These are phyloP conservation scores for Neria commutata DNA, from an alignment of 2,888 invertebrate species.

Conservation along the genomic window DNA sequence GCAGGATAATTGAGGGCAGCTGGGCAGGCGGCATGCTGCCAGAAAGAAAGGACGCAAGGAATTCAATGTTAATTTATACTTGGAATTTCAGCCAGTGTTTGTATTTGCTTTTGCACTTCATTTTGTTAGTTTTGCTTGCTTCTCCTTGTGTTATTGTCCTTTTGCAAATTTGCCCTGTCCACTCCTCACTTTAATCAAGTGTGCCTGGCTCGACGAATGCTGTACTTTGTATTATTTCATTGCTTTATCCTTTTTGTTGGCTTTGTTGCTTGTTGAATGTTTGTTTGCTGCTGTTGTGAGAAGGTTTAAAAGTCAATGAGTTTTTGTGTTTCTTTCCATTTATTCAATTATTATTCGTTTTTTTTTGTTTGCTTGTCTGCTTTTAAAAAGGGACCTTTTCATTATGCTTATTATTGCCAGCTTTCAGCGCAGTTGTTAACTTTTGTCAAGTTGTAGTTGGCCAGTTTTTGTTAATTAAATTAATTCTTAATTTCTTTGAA, in stretches of 20 bases:
- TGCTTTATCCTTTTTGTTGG: background rate
- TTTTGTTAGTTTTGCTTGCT: conserved; percentile 1
- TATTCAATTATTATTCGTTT: background rate
- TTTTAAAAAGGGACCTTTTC: no score
- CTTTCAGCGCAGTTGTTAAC: background rate
- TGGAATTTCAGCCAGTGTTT: conserved; percentile 23
- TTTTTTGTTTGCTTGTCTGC: background rate
- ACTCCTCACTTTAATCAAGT: background rate
- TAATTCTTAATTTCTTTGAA: no score
- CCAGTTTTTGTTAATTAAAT: no score
- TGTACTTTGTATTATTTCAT: background rate
- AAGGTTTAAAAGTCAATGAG: conserved; percentile 18
- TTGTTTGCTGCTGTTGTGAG: background rate
- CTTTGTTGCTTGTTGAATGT: background rate
- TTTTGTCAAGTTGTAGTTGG: no score
- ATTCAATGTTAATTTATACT: conserved; percentile 36
- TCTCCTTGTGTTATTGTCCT: background rate
- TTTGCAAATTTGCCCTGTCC: no score
- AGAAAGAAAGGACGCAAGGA: conserved; percentile 19
- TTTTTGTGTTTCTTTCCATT: conserved; percentile 4
- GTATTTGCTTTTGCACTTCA: background rate
- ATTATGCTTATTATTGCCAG: background rate
- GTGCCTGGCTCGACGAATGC: no score
- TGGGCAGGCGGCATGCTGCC: no score
- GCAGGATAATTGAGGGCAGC: no score